A percentile compares a stretch with the other conserved stretches of the same genome.
Evolutionary conservation across 2,113 vertebrate genomes (phyloP).

Genomic region (Alexandromys fortis): DNA sequence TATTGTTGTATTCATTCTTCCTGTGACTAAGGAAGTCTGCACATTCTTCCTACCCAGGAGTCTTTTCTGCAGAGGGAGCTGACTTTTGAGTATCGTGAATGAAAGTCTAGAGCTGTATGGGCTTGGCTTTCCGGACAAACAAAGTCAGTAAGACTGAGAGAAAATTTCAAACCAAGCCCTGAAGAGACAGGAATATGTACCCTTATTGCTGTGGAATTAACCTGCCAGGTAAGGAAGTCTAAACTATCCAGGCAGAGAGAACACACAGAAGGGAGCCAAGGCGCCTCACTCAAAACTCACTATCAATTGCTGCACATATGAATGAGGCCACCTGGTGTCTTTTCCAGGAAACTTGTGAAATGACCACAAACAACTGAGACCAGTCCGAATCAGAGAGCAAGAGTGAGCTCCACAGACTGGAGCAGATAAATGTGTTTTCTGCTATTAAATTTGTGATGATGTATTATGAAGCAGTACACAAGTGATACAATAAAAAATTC

Average conservation of each 20-base stretch:
- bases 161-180: neutral
- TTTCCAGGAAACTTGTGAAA: neutral
- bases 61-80: neutral
- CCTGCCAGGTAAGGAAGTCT: neutral
- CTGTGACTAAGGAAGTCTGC: neutral
- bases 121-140: neutral
- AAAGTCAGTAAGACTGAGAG: neutral
- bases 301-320: neutral
- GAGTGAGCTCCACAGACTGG: neutral
- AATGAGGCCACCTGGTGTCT: neutral
- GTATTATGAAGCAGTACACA: neutral
- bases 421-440: neutral
- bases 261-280: neutral
- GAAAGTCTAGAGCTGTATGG: neutral
- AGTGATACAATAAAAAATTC: neutral
- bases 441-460: neutral
- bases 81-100: neutral
- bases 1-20: neutral
- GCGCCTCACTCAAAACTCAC: neutral
- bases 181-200: neutral
- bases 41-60: neutral
- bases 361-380: neutral
- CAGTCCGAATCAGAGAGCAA: neutral
- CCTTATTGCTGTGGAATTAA: neutral
- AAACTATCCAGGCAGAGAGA: fast-evolving